Base-by-base conservation (phyloP, 2,113 vertebrate genomes). In the Cervus canadensis region DNA sequence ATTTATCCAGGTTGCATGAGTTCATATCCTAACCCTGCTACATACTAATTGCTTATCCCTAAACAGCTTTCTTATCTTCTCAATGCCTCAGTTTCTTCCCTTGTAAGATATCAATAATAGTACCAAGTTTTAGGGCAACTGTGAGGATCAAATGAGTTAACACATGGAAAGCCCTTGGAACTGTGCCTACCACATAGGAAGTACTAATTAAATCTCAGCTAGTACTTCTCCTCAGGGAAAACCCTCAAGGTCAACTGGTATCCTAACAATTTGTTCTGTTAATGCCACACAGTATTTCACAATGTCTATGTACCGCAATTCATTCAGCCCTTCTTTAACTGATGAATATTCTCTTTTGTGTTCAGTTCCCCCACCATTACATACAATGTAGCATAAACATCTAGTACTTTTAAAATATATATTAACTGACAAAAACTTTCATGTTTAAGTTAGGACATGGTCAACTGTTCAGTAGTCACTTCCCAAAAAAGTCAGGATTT, bases 131-230 rank as follows among this genome's bases (percentile, higher is more conserved):
- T 0, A 71, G 21, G 26, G 4, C 23, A 52, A 45, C 26, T 76
- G 9, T 57, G 43, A 96, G 28, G 43, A 90, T 48, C n/a, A 30
- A 59, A 56, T 48, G 76, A 79, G 33, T 84, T 87, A 62, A 78
- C 28, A 79, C 2, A 25, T 1, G 10, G 48, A 90, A 92, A 95
- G n/a, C 13, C 50, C n/a, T 50, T 48, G 50, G 52, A 94, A 82
- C 11, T 21, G 16, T 95, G 74, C 14, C 71, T 26, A 23, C 23
- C 33, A 36, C 16, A 84, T 2, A 88, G 78, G n/a, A 97, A 62
- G 21, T 4, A 94, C 57, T 87, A 96, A 85, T 92, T 92, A 87
- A 94, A 96, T 59, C n/a, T 74, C 59, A 91, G 64, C n/a, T 92
- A 60, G 6, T 60, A 64, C 30, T 95, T 50, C 36, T 74, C 88